Conservation (phyloP, 1,140 invertebrate species). For the Drosophila ohnishii region DNA sequence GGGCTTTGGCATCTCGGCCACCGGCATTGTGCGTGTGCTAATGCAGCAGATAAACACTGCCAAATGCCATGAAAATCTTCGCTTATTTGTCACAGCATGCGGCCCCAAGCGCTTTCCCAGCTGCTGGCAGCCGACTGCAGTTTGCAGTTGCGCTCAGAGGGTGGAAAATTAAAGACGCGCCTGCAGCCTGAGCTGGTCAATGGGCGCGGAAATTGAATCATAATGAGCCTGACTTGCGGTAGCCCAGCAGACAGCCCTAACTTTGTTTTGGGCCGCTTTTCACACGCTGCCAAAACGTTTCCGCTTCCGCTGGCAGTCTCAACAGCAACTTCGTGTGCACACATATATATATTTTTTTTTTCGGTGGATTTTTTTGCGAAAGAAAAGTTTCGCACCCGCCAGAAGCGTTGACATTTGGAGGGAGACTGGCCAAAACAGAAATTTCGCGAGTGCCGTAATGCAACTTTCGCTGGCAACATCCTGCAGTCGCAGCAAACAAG, state of each 20-base stretch:
- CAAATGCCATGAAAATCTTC: constrained; percentile 68
- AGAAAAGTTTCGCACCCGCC: constrained; percentile 57
- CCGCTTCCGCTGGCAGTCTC: constrained; percentile 68
- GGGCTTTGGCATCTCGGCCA: constrained; percentile 30
- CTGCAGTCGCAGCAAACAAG: constrained; percentile 58
- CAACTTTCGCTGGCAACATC: constrained; percentile 52
- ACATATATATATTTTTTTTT: neutral
- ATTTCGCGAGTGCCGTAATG: constrained; percentile 34
- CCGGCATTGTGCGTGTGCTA: constrained; percentile 61
- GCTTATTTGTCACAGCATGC: constrained; percentile 68
- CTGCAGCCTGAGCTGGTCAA: constrained; percentile 15
- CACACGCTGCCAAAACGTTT: constrained; percentile 78
- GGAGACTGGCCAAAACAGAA: constrained; percentile 37
- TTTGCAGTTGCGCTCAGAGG: neutral
- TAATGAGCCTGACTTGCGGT: constrained; percentile 42
- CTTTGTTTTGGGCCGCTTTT: constrained; percentile 74
- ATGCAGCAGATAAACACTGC: constrained; percentile 73
- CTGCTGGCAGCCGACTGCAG: neutral
- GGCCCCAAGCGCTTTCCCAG: neutral
- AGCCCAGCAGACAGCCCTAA: constrained; percentile 50
- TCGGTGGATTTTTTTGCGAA: neutral
- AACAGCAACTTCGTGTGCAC: constrained; percentile 38
- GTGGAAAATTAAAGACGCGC: constrained; percentile 37
- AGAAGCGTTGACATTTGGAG: constrained; percentile 49
- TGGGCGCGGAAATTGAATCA: constrained; percentile 51